Base-by-base conservation (phyloP, 2,888 invertebrate genomes). In the Agrochola circellaris region DNA sequence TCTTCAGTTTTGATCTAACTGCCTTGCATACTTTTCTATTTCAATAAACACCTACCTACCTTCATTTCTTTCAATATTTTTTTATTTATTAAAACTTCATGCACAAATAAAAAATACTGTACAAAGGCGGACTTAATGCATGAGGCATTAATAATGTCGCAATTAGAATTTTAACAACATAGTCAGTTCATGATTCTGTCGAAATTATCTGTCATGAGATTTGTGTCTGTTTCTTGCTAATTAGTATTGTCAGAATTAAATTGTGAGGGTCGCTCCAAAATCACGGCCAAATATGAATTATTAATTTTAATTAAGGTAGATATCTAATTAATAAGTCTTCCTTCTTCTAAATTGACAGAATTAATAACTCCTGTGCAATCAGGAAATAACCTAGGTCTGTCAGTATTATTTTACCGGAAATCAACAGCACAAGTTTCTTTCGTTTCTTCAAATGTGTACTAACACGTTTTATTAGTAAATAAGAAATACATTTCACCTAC, bases 341-440 rank as follows among this genome's bases (percentile, higher is more conserved):
- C 42, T 68, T 38, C 56, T 67, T 68, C 67, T 67, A 26, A 64
- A 67, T 42, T 42, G 26, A 58, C 42, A 58, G 62, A 17, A 17
- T 56, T 48, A 34, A 56, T 64, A 30, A 58, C 58, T 9, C 20
- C 23, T 42, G 23, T 54, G 6, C 26, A 54, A 54, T 56, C 60
- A 56, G 60, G 79, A 78, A 83, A 56, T 62, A 67, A 65, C 42
- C 23, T 56, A 42, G 11, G 62, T 62, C 38, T 75, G 8, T 65
- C 20, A 45, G 3, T 76, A n/a, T 38, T 61, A 45, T 48, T 75
- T 79, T 54, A 23, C 5, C 26, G n/a, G 20, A n/a, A 54, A 34
- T 45, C n/a, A 51, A 64, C 13, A 82, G 15, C 30, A 64, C 8
- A 23, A 20, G 20, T 62, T 70, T 48, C 7, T 62, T 70, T 48